Base-by-base conservation (phyloP, 2,888 invertebrate genomes). In the Andricus curvator region DNA sequence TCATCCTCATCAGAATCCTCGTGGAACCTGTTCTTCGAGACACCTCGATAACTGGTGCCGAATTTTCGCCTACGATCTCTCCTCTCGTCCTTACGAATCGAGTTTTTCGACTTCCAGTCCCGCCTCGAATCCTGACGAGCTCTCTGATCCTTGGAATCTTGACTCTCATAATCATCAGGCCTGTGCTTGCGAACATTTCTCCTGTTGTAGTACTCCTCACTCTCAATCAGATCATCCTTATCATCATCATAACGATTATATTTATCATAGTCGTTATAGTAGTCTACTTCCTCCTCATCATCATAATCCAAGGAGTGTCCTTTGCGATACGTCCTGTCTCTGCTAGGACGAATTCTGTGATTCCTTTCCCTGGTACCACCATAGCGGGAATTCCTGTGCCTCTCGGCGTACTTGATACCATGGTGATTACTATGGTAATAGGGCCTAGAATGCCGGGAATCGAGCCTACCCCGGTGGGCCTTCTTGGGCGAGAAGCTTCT, bases 281-380 rank as follows among this genome's bases (percentile, higher is more conserved):
- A 74, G 11, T 80, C 83, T 5, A 37, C 25, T 4, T 79, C 82
- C 1, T 78, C 74, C 22, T 82, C 80, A 15, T 78, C 68, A 48
- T 56, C 68, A 70, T 77, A 51, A 5, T 56, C 29, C 83, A 74
- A 29, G 37, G 60, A 4, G 29, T n/a, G 65, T 11, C 83, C 83
- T 6, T 84, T 81, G 22, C 77, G 80, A 77, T 85, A 81, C 29
- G 60, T 82, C 37, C 86, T 78, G 1, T 86, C 86, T 4, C 84
- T 85, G 33, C 83, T 79, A 0, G 81, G 79, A 80, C 84, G 85
- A 29, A 78, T 56, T 68, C 84, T 82, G 15, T 87, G 85, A 81
- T 76, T 84, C 74, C 84, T 84, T 1, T 82, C 83, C 17, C 51
- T 77, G 37, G 41, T 66, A 37, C 78, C 84, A 33, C 78, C 83